phyloP scores from a whole-genome alignment of 2,113 vertebrate genomes.

The Trogon surrucura region DNA sequence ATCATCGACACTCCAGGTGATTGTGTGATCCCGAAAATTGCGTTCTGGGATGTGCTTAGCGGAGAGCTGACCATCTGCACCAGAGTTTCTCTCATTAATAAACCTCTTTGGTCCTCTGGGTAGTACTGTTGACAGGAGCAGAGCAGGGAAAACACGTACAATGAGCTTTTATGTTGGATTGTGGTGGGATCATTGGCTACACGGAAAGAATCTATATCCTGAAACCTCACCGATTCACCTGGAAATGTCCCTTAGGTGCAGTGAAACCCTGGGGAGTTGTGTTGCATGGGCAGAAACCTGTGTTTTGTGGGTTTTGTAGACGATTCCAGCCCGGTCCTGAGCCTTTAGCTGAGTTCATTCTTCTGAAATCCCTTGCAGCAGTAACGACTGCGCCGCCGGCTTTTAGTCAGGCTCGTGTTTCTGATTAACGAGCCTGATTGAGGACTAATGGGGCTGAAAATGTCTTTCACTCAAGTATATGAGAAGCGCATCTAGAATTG shows the following conservation, averaged over 20 bases:
- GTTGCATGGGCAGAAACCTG: not conserved
- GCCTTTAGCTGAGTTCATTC: not conserved
- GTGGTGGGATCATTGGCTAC: not conserved
- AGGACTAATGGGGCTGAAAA: not conserved
- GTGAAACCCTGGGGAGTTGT: not conserved
- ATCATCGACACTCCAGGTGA: conserved; percentile 98
- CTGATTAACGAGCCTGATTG: not conserved
- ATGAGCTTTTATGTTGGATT: not conserved
- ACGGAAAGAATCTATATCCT: not conserved
- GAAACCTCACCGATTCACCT: not conserved
- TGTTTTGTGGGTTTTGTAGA: not conserved
- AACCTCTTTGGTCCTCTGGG: not conserved
- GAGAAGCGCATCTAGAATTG: not conserved
- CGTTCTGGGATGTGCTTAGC: not conserved
- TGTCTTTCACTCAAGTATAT: not conserved
- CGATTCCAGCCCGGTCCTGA: not conserved
- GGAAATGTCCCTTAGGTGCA: not conserved
- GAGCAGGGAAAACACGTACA: not conserved
- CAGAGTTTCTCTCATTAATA: not conserved
- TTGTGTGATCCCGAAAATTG: not conserved
- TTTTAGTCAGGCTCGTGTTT: not conserved
- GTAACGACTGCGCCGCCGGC: not conserved
- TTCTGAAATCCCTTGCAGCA: not conserved
- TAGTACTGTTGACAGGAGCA: not conserved
- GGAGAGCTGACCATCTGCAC: not conserved